Base-by-base conservation (phyloP, 2,888 invertebrate genomes). In the Cephus sareptanus region DNA sequence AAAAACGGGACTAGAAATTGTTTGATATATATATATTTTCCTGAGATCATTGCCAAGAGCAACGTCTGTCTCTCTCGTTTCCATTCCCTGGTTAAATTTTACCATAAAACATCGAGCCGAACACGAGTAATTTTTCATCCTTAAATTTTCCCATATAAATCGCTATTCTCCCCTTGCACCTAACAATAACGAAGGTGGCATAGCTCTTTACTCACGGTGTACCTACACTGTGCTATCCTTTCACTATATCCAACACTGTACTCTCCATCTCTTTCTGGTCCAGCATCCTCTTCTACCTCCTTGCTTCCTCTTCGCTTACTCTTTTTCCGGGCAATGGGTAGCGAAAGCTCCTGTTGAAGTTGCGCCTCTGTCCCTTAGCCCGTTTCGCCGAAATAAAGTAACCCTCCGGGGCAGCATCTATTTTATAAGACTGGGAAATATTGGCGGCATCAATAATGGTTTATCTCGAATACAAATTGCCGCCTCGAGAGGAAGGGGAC, bases 381-480 rank as follows among this genome's bases (percentile, higher is more conserved):
- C 79, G 77, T 84, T 83, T 81, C 81, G 79, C 56, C 74, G 82
- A 80, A 82, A 81, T 79, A 81, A 82, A 85, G 86, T 83, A 82
- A 81, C 83, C 81, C 85, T 83, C 79, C 81, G 79, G 81, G 82
- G 83, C 81, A 79, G 79, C 88, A 87, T 89, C 86, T 84, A 88
- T 88, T 90, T 89, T 87, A 87, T 83, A 86, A 84, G 89, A 88
- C 88, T 86, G 84, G 87, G 87, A 90, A 89, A 89, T 88, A 90
- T 90, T 84, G 89, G 82, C 82, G 85, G 89, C 89, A 90, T 90
- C 90, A 88, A 89, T 90, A 89, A 88, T 87, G 88, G 88, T 89
- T 89, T 89, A 90, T 90, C 89, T 89, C 80, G 87, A 87, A 86
- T 88, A 87, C 86, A 88, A 88, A 88, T 87, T 87, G 84, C 83